Base-by-base conservation (phyloP, 2,888 invertebrate species). In the Epicampocera succincta region DNA sequence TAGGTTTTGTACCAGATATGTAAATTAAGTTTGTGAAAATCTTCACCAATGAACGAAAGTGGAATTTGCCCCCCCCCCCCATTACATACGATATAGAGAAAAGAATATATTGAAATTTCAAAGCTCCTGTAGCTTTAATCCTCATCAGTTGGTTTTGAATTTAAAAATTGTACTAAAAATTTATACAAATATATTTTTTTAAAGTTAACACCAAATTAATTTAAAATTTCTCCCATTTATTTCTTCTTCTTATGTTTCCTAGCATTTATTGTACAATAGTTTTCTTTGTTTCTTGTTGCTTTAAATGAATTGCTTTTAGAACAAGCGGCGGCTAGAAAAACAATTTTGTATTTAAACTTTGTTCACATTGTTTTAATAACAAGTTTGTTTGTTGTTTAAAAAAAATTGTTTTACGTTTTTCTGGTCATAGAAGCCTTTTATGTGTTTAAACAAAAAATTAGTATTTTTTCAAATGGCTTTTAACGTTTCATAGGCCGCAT, bases 381-480 rank as follows among this genome's bases (percentile, higher is more conserved):
- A 73, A 77, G 42, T 61, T 66, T 60, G 40, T 75, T 77, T 69
- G 58, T 66, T 75, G 40, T 75, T 50, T 50, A 71, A 71, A 38
- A 58, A 38, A 63, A 69, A 19, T 74, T 61, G 38, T 68, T 69
- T 33, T 33, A 42, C 13, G 19, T 48, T 38, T 66, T 74, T 38
- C 38, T 61, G 33, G 52, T 25, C 38, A 65, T 13, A 68, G 78
- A 80, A 82, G 82, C 82, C 74, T 50, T 82, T 78, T 25, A 78
- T 71, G 61, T 78, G 75, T 60, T 72, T 52, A 50, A 69, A 17
- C 19, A 61, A 63, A 19, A 71, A 69, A 56, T 29, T 38, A 17
- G 42, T 12, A 9, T 65, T 52, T 73, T 75, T 69, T 56, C 15
- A 73, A 77, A 77, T 50, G 50, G 77, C 56, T 73, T 77, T 73